These are phyloP conservation scores for Hirudinaria manillensis DNA, from an alignment of 2,888 invertebrate genomes.

Conservation along the genomic window DNA sequence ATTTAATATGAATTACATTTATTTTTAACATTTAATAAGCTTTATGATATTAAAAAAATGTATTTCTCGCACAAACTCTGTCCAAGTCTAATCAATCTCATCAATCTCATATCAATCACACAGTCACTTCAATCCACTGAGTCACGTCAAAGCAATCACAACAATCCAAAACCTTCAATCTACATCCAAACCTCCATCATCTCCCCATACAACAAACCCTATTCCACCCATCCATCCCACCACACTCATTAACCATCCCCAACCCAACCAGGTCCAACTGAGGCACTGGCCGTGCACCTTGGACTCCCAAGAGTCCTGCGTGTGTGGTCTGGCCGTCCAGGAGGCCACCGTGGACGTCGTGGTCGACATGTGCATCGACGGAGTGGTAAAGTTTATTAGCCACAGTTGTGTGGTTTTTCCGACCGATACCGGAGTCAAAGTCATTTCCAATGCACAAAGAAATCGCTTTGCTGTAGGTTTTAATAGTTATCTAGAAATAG, in stretches of 20 bases:
- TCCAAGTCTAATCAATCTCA: too few species aligned
- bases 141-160: too few species aligned
- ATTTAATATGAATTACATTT: too few species aligned
- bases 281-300: constrained; percentile 27
- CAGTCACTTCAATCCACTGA: too few species aligned
- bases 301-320: constrained; percentile 21
- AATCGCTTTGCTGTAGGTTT: constrained; percentile 27
- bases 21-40: too few species aligned
- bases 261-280: constrained; percentile 9
- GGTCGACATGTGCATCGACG: constrained; percentile 29
- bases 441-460: constrained; percentile 13
- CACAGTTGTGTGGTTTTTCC: constrained; percentile 15
- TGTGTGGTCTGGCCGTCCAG: constrained; percentile 27
- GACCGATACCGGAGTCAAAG: constrained; percentile 12
- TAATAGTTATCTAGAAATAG: too few species aligned
- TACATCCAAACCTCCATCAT: too few species aligned
- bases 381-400: constrained; percentile 5
- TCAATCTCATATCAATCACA: too few species aligned
- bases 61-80: too few species aligned
- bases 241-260: neutral
- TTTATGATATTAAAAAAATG: too few species aligned
- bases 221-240: neutral
- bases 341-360: constrained; percentile 1
- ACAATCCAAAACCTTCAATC: too few species aligned
- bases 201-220: too few species aligned